Conservation (phyloP, 2,888 invertebrate genomes). For the Callosobruchus maculatus region DNA sequence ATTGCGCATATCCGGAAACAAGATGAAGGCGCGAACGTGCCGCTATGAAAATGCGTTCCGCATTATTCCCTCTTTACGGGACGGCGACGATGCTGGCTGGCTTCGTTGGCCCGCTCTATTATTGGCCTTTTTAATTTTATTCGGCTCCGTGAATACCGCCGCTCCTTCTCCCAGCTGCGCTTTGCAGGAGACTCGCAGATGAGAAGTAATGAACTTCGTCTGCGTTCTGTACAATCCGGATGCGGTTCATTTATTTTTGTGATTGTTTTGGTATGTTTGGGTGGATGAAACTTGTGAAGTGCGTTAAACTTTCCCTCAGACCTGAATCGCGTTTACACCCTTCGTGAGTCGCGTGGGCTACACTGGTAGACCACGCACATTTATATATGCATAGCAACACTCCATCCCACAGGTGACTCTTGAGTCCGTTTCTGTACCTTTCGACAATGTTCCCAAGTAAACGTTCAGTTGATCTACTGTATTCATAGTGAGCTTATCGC, state of each 20-base stretch:
- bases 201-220: background rate
- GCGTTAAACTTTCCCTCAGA: too few species aligned
- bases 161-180: background rate
- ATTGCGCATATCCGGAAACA: background rate
- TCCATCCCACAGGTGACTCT: too few species aligned
- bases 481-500: too few species aligned
- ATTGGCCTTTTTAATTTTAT: background rate
- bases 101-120: background rate
- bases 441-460: too few species aligned
- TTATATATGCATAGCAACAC: too few species aligned
- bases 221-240: background rate
- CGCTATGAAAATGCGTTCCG: background rate
- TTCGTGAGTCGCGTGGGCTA: too few species aligned
- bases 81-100: background rate
- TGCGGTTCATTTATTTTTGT: background rate
- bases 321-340: too few species aligned
- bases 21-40: background rate
- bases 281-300: too few species aligned
- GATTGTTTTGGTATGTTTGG: background rate
- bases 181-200: background rate
- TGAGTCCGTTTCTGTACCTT: too few species aligned
- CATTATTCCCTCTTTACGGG: background rate
- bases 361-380: too few species aligned
- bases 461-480: too few species aligned
- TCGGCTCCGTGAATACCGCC: background rate